These are phyloP conservation scores for Choloepus didactylus DNA, from an alignment of 2,797 vertebrate genomes.

Conservation along the genomic window DNA sequence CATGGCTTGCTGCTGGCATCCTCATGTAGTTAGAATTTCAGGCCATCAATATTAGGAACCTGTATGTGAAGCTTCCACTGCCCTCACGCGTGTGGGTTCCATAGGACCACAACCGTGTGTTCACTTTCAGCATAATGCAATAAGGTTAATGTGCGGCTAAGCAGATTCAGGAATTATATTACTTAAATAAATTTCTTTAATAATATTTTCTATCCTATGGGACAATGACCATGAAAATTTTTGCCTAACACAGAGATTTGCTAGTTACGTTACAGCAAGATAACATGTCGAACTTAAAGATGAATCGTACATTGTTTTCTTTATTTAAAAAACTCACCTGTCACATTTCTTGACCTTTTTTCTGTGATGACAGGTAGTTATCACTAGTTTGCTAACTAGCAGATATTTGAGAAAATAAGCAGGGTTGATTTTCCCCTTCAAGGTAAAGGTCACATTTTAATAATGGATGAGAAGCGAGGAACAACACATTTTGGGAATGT, in stretches of 20 bases:
- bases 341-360: constrained; percentile 41
- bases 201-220: not conserved
- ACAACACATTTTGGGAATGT: constrained; percentile 41
- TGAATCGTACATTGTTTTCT: not conserved
- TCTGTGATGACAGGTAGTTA: constrained; percentile 26
- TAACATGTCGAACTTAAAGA: constrained; percentile 21
- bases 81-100: not conserved
- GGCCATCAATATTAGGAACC: not conserved
- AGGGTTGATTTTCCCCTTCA: constrained; percentile 50
- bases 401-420: constrained; percentile 53
- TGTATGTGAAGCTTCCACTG: not conserved
- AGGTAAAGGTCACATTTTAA: constrained; percentile 77
- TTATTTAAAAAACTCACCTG: not conserved
- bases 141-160: not conserved
- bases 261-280: not conserved
- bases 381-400: not conserved
- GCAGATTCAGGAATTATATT: not conserved
- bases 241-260: not conserved
- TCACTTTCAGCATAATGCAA: not conserved
- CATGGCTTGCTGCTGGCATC: not conserved
- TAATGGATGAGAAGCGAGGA: constrained; percentile 67
- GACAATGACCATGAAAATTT: constrained; percentile 6
- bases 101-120: accelerated
- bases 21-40: not conserved
- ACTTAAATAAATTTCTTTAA: not conserved